Evolutionary conservation across 2,113 vertebrate genomes (phyloP).

Genomic region (Cygnus buccinator): DNA sequence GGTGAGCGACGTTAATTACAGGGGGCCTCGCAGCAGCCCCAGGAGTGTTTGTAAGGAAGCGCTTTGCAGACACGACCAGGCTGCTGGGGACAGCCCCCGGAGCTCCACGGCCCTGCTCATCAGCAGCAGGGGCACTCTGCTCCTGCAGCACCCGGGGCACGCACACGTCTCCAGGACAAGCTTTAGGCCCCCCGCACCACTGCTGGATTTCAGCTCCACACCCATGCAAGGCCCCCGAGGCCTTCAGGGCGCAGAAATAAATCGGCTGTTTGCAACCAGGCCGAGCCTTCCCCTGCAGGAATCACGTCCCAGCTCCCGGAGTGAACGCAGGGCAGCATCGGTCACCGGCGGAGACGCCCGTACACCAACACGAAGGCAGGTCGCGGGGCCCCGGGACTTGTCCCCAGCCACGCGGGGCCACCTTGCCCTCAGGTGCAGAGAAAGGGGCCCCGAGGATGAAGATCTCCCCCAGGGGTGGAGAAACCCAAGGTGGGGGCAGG

Average conservation of each 20-base stretch:
- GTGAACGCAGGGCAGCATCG: background rate
- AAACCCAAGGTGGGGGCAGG: background rate
- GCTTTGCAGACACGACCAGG: background rate
- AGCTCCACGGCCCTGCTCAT: background rate
- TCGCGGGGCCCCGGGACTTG: rapidly evolving
- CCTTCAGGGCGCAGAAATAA: background rate
- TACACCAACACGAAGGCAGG: background rate
- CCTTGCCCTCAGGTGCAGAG: too few relatives aligned
- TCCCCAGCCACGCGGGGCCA: rapidly evolving
- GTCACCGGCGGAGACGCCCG: rapidly evolving
- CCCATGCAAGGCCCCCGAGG: rapidly evolving
- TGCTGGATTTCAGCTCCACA: background rate
- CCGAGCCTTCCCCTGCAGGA: too few relatives aligned
- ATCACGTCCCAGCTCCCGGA: background rate
- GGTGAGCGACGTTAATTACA: rapidly evolving
- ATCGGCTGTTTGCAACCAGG: too few relatives aligned
- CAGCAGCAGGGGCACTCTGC: rapidly evolving
- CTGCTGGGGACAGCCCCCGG: background rate
- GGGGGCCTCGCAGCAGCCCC: rapidly evolving
- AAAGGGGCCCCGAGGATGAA: background rate
- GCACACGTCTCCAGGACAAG: rapidly evolving
- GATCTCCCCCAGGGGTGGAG: background rate
- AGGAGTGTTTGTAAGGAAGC: background rate
- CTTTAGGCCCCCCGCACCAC: rapidly evolving
- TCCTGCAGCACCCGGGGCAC: rapidly evolving